phyloP scores from a whole-genome alignment of 1,140 invertebrate genomes.

The Myzus persicae region DNA sequence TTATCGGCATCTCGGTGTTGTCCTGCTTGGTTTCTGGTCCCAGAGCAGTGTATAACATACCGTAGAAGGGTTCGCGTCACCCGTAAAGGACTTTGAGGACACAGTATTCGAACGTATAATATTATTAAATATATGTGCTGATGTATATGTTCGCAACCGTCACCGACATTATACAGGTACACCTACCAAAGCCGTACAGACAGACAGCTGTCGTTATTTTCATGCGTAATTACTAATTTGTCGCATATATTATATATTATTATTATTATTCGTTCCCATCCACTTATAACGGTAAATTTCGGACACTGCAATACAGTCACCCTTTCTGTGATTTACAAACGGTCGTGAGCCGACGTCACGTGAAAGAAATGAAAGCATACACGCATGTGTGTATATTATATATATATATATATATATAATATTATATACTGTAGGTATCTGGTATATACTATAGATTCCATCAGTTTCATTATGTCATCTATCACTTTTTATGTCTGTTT shows the following conservation, averaged over 20 bases:
- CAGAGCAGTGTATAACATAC: neutral
- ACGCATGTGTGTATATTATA: neutral
- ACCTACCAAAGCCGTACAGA: neutral
- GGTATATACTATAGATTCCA: neutral
- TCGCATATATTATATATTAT: neutral
- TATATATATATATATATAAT: neutral
- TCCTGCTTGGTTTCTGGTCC: too few relatives aligned
- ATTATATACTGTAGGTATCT: neutral
- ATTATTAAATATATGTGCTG: neutral
- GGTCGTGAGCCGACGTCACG: neutral
- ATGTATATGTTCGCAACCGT: neutral
- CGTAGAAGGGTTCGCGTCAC: constrained; percentile 5
- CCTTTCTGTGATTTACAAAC: neutral
- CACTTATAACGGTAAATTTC: neutral
- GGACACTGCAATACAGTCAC: neutral
- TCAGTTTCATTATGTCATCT: neutral
- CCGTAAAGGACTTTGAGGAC: neutral
- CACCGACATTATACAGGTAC: neutral
- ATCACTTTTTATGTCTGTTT: constrained; percentile 11
- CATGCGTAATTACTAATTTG: neutral
- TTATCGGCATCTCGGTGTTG: too few relatives aligned
- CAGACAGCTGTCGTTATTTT: neutral
- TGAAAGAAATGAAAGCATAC: neutral
- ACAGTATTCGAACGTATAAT: neutral
- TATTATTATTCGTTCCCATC: neutral